Evolutionary conservation across 2,888 invertebrate genomes (phyloP), one percentile per base, ranked within the genome.

Genomic region (Tridacna crocea): DNA sequence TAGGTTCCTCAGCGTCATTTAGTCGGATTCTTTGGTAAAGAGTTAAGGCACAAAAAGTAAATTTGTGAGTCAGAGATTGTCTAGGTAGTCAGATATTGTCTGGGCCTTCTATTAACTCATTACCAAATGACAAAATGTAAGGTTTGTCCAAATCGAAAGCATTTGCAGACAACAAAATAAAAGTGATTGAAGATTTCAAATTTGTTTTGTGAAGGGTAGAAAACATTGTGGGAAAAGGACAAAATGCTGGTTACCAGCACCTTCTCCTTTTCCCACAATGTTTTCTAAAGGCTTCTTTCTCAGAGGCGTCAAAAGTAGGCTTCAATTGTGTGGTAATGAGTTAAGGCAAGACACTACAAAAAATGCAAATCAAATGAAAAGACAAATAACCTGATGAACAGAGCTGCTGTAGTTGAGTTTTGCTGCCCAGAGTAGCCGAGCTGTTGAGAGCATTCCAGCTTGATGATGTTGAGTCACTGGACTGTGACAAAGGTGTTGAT

Each of bases 381-480:
- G 13, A 24, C 1, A 61, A 13, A 17, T 22, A 24, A 66, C 66
- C 66, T 66, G 66, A 46, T 36, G 66, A 66, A n/a, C 66, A n/a
- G 36, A 36, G 46, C n/a, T 66, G 66, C 66, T 66, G 66, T 19
- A 66, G 66, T 36, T 36, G 26, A 17, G 6, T 19, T 26, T 66
- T 66, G 15, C 66, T 36, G 46, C 36, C 66, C 12, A 46, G 46
- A 0, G 46, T 46, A 3, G 36, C 19, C 12, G 66, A 66, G 24
- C 22, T 70, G 19, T 22, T 68, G 47, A 27, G 27, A 27, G 66
- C 26, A 24, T 26, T 46, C 68, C 68, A 68, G 26, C 70, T 70
- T 17, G 19, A 36, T 6, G 66, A 66, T n/a, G n/a, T 66, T 8
- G 66, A 15, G 46, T 66, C 66, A 10, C 46, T 36, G 0, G 36